These are phyloP conservation scores for Alosa alosa DNA, from an alignment of 2,113 vertebrate species.

Conservation along the genomic window DNA sequence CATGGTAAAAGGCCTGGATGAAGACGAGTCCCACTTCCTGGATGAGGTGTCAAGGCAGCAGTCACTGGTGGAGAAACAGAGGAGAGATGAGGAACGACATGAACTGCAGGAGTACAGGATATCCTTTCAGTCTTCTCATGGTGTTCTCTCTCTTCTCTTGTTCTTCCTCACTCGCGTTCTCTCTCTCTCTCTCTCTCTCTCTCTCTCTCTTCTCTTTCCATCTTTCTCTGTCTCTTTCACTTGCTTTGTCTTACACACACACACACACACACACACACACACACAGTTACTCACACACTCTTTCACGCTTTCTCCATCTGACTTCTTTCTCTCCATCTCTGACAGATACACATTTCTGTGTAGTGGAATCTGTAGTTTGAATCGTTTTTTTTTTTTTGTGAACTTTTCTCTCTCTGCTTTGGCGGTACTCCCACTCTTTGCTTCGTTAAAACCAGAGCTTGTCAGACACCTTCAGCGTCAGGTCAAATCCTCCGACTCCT, in stretches of 20 bases:
- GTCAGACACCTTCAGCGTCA: slow-evolving; percentile 31
- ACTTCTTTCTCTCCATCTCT: background rate
- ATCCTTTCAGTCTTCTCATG: slow-evolving; percentile 77
- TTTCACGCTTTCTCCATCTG: background rate
- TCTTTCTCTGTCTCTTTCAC: too few species aligned
- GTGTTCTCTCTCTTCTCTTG: background rate
- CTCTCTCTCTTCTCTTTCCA: background rate
- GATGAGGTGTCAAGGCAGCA: slow-evolving; percentile 97
- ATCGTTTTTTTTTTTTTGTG: background rate
- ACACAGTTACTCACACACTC: too few species aligned
- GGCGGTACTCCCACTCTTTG: slow-evolving; percentile 10
- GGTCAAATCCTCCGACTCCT: slow-evolving; percentile 22
- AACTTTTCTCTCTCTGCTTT: background rate
- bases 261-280: too few species aligned
- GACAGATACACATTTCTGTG: background rate
- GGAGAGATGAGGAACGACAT: slow-evolving; percentile 89
- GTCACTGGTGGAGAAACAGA: slow-evolving; percentile 89
- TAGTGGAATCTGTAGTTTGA: background rate
- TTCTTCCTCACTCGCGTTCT: background rate
- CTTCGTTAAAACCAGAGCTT: slow-evolving; percentile 34
- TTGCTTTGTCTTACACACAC: too few species aligned
- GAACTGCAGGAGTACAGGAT: slow-evolving; percentile 94
- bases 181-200: background rate
- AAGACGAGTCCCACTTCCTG: slow-evolving; percentile 93
- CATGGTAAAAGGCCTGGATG: slow-evolving; percentile 96